Conservation (phyloP, 2,888 invertebrate genomes). For the Meteorus cinctellus region DNA sequence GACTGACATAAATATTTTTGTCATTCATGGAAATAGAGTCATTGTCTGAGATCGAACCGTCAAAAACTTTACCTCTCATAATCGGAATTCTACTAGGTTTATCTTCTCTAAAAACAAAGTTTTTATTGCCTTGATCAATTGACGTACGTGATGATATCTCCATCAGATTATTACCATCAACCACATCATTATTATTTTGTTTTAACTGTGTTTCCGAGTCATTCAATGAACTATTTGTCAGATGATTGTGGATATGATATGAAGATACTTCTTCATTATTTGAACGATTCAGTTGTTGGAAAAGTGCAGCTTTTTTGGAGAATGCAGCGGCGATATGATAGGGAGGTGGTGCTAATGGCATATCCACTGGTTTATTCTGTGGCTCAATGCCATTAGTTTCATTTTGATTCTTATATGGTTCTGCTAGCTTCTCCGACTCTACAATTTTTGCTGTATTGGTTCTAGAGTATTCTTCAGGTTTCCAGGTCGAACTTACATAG, state of each 20-base stretch:
- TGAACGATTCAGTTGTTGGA: constrained; percentile 64
- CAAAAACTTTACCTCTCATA: constrained; percentile 61
- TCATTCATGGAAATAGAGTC: constrained; percentile 55
- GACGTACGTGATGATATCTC: constrained; percentile 21
- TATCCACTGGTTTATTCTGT: constrained; percentile 59
- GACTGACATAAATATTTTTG: constrained; percentile 54
- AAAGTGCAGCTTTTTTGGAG: constrained; percentile 81
- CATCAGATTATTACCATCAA: constrained; percentile 27
- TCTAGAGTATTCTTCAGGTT: constrained; percentile 69
- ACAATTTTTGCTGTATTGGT: constrained; percentile 69
- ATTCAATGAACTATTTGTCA: constrained; percentile 31
- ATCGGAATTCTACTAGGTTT: constrained; percentile 68
- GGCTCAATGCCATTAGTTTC: constrained; percentile 67
- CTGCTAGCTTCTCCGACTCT: constrained; percentile 67
- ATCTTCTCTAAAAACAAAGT: constrained; percentile 36
- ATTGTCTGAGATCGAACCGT: constrained; percentile 57
- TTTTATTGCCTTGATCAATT: constrained; percentile 25
- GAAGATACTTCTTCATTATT: constrained; percentile 31
- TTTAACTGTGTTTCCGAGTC: constrained; percentile 25
- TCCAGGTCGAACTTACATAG: constrained; percentile 70
- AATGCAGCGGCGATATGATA: constrained; percentile 89
- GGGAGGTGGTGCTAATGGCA: constrained; percentile 79
- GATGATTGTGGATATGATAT: constrained; percentile 42
- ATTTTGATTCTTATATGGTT: constrained; percentile 59
- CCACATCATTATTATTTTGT: constrained; percentile 37